These are phyloP conservation scores for Donacobius atricapilla DNA, from an alignment of 2,113 vertebrate species.

Conservation along the genomic window DNA sequence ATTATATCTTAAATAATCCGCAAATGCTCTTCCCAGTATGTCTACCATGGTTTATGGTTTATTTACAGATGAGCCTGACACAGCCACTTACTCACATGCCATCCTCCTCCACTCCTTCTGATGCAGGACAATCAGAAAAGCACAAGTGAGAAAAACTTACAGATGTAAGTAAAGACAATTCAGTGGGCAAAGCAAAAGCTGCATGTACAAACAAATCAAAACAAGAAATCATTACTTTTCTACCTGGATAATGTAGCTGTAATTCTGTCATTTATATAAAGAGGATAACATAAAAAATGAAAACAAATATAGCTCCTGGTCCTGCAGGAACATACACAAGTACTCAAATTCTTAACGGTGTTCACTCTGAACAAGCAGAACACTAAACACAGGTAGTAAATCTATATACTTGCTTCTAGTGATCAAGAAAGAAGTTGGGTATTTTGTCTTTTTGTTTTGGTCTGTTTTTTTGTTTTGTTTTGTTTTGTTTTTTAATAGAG, in stretches of 20 bases:
- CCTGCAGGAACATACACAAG: not conserved
- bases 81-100: rapidly evolving
- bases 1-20: not conserved
- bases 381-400: not conserved
- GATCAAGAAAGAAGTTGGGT: not conserved
- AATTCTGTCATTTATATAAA: not conserved
- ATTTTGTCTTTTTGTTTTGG: not conserved
- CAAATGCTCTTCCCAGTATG: not conserved
- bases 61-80: not conserved
- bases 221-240: not conserved
- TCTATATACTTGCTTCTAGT: not conserved
- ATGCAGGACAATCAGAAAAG: not conserved
- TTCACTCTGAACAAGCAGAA: not conserved
- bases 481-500: not conserved
- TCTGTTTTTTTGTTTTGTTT: not conserved
- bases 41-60: not conserved
- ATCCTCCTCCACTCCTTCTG: not conserved
- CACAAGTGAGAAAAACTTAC: not conserved
- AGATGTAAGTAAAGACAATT: not conserved
- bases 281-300: not conserved
- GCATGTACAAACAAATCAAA: not conserved
- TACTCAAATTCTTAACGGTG: not conserved
- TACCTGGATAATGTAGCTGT: not conserved
- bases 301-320: not conserved
- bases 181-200: not conserved